Percentiles rank a stretch among this genome's conserved stretches.
These are phyloP conservation scores for Eleutherodactylus coqui DNA, from an alignment of 2,797 vertebrate species.

Conservation along the genomic window DNA sequence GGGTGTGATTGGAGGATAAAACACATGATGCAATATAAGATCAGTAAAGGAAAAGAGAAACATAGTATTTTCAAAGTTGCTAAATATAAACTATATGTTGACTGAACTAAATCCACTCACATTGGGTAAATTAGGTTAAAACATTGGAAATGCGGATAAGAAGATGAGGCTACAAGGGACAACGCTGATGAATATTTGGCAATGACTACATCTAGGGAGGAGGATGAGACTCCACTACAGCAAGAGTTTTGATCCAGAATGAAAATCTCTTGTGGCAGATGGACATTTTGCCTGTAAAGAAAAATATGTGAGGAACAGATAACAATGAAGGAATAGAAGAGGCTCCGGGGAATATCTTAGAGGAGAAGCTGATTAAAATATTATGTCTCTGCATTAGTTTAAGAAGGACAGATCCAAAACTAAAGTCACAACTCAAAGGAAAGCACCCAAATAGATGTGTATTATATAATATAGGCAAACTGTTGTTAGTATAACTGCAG, in stretches of 20 bases:
- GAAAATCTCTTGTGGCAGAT: neutral
- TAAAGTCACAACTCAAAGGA: neutral
- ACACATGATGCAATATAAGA: neutral
- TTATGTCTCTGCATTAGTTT: neutral
- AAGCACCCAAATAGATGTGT: neutral
- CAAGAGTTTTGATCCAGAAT: neutral
- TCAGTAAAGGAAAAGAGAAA: neutral
- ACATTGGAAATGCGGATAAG: neutral
- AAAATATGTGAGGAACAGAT: neutral
- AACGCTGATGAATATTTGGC: neutral
- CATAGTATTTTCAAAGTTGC: neutral
- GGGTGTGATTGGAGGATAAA: neutral
- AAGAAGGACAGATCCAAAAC: neutral
- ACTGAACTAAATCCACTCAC: neutral
- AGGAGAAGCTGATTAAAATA: neutral
- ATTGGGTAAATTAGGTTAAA: neutral
- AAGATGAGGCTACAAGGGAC: neutral
- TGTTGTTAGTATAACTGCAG: neutral
- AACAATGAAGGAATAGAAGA: neutral
- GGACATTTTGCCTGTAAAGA: constrained; percentile 8
- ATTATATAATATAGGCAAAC: no score
- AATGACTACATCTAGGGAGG: neutral
- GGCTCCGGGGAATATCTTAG: no score
- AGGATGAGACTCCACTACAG: neutral
- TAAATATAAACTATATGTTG: neutral